Percentiles rank a stretch among this genome's conserved stretches.
Conservation (phyloP, 2,888 invertebrate genomes). For the Diarsia rubi region DNA sequence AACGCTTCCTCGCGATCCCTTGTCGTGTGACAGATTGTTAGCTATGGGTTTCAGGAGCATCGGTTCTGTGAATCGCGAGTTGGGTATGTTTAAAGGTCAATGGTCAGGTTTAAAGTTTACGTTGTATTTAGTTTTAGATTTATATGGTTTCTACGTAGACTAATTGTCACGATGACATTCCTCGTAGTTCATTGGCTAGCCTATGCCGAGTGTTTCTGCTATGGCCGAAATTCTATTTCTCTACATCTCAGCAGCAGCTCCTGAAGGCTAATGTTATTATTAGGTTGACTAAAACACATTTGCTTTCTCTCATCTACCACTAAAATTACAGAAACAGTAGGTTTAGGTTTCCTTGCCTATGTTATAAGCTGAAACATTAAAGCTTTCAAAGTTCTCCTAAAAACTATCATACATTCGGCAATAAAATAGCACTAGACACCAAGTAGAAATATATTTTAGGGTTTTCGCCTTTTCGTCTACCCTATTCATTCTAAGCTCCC, state of each 20-base stretch:
- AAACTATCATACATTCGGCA: background rate
- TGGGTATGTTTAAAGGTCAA: background rate
- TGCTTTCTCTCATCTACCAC: background rate
- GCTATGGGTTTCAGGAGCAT: slow-evolving; percentile 68
- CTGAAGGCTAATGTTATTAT: background rate
- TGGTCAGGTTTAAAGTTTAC: slow-evolving; percentile 5
- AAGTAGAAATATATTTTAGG: background rate
- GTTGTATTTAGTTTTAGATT: background rate
- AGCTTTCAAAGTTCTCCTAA: background rate
- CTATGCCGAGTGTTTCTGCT: background rate
- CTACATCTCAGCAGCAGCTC: too few species aligned
- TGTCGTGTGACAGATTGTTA: slow-evolving; percentile 66
- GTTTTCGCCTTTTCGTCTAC: background rate
- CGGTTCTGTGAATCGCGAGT: slow-evolving; percentile 28
- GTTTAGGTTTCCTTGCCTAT: background rate
- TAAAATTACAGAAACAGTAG: background rate
- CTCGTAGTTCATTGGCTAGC: background rate
- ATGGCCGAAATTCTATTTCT: background rate
- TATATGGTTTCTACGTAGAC: background rate
- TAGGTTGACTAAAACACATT: background rate
- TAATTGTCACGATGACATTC: too few species aligned
- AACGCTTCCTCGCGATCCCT: slow-evolving; percentile 75
- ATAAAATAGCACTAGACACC: background rate
- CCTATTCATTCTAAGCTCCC: background rate
- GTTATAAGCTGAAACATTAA: background rate